Conservation (phyloP, 2,888 invertebrate species). For the Hirtodrosophila duncani region DNA sequence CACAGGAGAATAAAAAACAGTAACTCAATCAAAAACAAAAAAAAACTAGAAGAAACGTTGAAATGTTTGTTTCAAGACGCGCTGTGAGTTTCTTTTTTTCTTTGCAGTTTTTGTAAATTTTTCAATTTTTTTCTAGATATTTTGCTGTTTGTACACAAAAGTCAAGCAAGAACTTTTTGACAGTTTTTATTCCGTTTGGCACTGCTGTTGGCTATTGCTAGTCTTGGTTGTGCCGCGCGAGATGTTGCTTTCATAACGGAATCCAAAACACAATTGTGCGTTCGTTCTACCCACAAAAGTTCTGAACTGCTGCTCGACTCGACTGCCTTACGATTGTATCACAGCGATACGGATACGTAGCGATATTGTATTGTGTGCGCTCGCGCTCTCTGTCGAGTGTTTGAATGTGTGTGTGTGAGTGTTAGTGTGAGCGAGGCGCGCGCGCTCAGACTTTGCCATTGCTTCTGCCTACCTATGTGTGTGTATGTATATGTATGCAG, state of each 20-base stretch:
- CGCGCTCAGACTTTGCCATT: neutral
- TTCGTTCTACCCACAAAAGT: constrained; percentile 75
- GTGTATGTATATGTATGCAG: constrained; percentile 4
- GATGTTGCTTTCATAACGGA: constrained; percentile 42
- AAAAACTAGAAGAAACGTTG: constrained; percentile 23
- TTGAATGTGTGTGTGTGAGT: constrained; percentile 41
- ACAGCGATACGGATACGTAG: too few relatives aligned
- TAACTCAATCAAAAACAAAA: constrained; percentile 24
- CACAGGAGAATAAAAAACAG: constrained; percentile 2
- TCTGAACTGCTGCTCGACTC: constrained; percentile 69
- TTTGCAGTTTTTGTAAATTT: too few relatives aligned
- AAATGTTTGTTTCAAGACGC: too few relatives aligned
- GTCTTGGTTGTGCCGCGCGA: constrained; percentile 35
- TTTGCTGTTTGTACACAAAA: too few relatives aligned
- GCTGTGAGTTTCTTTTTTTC: too few relatives aligned
- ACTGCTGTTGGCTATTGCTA: constrained; percentile 3
- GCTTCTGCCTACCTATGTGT: constrained; percentile 10
- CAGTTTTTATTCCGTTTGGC: constrained; percentile 10
- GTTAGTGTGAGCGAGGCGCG: constrained; percentile 45
- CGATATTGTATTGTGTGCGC: constrained; percentile 30
- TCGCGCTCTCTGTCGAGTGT: constrained; percentile 50
- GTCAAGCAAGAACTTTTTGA: too few relatives aligned
- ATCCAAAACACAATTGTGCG: constrained; percentile 78
- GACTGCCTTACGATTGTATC: too few relatives aligned
- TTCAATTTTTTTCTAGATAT: too few relatives aligned